Percentiles rank a stretch among this genome's conserved stretches.
These are phyloP conservation scores for Galaxea fascicularis DNA, from an alignment of 92 coral and sea anemone species.

Conservation along the genomic window DNA sequence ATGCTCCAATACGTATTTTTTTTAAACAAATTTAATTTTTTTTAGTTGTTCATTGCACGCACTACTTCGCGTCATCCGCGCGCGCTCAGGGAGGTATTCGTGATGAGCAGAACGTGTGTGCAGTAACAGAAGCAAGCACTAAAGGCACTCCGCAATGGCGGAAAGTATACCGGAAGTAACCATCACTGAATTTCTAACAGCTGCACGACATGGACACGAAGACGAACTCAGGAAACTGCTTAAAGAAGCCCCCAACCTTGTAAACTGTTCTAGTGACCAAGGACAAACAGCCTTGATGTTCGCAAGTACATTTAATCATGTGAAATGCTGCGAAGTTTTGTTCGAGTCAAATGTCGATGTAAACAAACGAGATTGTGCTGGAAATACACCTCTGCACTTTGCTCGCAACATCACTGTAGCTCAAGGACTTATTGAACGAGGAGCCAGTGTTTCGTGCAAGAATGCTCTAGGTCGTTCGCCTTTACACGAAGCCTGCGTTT, in stretches of 20 bases:
- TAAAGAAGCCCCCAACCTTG: conserved; percentile 31
- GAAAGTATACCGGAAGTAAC: conserved; percentile 30
- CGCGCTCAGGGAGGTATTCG: too few relatives aligned
- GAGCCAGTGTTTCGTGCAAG: conserved; percentile 32
- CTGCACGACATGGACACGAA: conserved; percentile 37
- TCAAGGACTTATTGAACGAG: conserved; percentile 33
- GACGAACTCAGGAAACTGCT: conserved; percentile 31
- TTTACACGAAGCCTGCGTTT: conserved; percentile 51
- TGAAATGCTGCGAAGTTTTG: conserved; percentile 39
- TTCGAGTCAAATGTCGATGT: conserved; percentile 44
- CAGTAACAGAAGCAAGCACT: too few relatives aligned
- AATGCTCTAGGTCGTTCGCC: conserved; percentile 40
- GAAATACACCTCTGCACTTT: conserved; percentile 54
- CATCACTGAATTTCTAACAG: conserved; percentile 25
- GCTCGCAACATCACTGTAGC: conserved; percentile 30
- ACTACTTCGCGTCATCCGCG: too few relatives aligned
- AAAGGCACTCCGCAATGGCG: conserved; percentile 2
- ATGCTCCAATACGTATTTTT: too few relatives aligned
- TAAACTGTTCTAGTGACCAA: conserved; percentile 40
- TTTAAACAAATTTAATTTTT: too few relatives aligned
- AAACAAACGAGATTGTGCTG: conserved; percentile 46
- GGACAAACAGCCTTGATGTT: conserved; percentile 48
- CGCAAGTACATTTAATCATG: conserved; percentile 38
- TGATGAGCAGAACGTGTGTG: too few relatives aligned
- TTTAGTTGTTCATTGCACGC: too few relatives aligned